Percentiles rank a stretch among this genome's conserved stretches.
phyloP scores from a whole-genome alignment of 2,113 vertebrate species.

The Alectura lathami region DNA sequence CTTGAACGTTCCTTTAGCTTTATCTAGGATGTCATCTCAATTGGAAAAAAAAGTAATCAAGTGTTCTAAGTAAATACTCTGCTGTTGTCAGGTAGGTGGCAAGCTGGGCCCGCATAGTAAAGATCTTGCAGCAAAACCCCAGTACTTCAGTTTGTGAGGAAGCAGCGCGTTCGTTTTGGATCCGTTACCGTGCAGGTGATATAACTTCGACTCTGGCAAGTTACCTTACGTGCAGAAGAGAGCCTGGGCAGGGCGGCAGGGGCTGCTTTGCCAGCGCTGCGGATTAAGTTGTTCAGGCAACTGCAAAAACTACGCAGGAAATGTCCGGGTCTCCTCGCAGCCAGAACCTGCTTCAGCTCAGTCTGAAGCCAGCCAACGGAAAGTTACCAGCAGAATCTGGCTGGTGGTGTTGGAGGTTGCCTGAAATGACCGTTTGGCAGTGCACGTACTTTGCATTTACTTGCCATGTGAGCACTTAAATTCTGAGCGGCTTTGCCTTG shows the following conservation, averaged over 20 bases:
- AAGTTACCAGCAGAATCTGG: background rate
- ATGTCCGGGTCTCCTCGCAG: background rate
- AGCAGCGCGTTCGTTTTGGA: background rate
- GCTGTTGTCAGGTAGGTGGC: background rate
- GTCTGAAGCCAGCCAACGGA: background rate
- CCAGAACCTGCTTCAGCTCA: background rate
- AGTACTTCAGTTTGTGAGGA: background rate
- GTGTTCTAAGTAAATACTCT: background rate
- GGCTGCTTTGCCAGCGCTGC: background rate
- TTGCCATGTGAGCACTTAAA: background rate
- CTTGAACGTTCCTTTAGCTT: background rate
- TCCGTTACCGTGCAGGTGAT: background rate
- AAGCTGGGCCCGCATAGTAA: background rate
- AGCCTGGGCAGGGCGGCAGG: background rate
- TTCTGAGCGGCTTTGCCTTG: background rate
- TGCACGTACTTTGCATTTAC: background rate
- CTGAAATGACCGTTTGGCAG: background rate
- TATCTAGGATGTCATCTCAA: background rate
- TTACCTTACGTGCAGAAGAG: rapidly evolving
- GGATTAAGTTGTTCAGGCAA: background rate
- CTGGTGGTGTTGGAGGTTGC: background rate
- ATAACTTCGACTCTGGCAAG: too few species aligned
- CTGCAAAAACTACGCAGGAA: rapidly evolving
- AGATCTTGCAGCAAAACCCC: background rate
- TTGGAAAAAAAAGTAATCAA: background rate